phyloP scores from a whole-genome alignment of 2,113 vertebrate species.

The Dicentrarchus labrax region DNA sequence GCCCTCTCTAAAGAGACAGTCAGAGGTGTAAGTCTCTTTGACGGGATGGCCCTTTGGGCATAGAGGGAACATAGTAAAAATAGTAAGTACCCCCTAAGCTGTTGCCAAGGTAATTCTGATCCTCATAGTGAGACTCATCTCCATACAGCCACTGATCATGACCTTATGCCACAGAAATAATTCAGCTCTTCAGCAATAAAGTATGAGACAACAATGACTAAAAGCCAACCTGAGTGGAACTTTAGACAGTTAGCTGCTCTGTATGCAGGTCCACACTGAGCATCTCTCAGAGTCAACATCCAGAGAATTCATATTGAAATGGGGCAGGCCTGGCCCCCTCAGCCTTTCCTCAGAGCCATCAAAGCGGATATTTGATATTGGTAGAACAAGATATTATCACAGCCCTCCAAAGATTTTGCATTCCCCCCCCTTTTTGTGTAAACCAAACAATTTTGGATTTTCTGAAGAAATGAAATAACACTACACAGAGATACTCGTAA shows the following conservation, averaged over 20 bases:
- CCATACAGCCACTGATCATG: constrained; percentile 16
- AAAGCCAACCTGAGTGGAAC: constrained; percentile 55
- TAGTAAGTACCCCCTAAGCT: constrained; percentile 34
- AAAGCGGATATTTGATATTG: constrained; percentile 67
- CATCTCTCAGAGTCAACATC: constrained; percentile 69
- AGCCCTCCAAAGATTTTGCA: constrained; percentile 26
- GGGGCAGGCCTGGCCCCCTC: constrained; percentile 39
- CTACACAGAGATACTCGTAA: background rate
- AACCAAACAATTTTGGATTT: background rate
- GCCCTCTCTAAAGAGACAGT: constrained; percentile 54
- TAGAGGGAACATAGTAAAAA: constrained; percentile 48
- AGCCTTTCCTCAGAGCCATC: constrained; percentile 53
- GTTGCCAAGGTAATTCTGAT: constrained; percentile 61
- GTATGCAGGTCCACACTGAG: constrained; percentile 63
- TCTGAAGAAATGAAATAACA: background rate
- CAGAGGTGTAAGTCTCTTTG: constrained; percentile 63
- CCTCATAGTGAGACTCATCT: constrained; percentile 28
- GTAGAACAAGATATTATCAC: constrained; percentile 55
- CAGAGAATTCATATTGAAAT: constrained; percentile 75
- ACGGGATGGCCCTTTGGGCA: constrained; percentile 52
- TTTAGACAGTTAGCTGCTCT: constrained; percentile 62
- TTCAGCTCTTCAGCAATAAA: constrained; percentile 17
- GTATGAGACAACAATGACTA: constrained; percentile 35
- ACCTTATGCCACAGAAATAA: constrained; percentile 46
- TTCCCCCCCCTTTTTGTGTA: background rate